These are phyloP conservation scores for Bombyx mori DNA, from an alignment of 1,140 invertebrate species.

Conservation along the genomic window DNA sequence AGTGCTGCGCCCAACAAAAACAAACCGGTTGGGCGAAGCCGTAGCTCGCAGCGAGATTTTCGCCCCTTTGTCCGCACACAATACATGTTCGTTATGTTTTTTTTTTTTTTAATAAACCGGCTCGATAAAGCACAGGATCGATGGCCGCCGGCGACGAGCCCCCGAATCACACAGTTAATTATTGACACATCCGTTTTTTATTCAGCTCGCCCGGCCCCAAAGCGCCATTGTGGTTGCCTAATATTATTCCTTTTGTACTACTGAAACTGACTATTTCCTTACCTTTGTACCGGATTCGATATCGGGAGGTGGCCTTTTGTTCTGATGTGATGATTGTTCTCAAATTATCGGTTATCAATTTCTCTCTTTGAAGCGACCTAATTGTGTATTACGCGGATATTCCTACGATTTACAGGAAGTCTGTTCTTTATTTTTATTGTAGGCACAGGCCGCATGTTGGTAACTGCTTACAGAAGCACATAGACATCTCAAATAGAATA, in stretches of 20 bases:
- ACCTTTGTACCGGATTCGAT: conserved; percentile 40
- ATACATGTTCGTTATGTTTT: conserved; percentile 46
- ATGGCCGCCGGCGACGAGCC: conserved; percentile 48
- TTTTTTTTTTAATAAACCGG: conserved; percentile 43
- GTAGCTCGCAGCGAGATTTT: conserved; percentile 25
- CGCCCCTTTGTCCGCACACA: conserved; percentile 48
- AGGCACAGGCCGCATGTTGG: too few relatives aligned
- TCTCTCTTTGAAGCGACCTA: conserved; percentile 9
- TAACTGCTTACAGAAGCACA: too few relatives aligned
- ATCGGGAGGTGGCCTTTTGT: conserved; percentile 26
- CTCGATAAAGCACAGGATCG: conserved; percentile 31
- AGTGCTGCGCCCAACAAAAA: conserved; percentile 45
- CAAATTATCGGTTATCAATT: conserved; percentile 58
- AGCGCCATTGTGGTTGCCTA: conserved; percentile 43
- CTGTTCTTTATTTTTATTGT: too few relatives aligned
- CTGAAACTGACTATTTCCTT: conserved; percentile 60
- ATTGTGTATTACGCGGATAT: too few relatives aligned
- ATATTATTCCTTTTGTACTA: conserved; percentile 47
- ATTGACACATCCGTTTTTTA: conserved; percentile 68
- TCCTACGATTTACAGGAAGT: too few relatives aligned
- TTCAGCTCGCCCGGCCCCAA: conserved; percentile 25
- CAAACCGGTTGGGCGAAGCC: conserved; percentile 30
- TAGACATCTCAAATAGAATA: too few relatives aligned
- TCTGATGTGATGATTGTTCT: conserved; percentile 26
- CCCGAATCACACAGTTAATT: conserved; percentile 62